Base-by-base conservation (phyloP, 1,140 invertebrate genomes). In the Heliconius eleuchia region DNA sequence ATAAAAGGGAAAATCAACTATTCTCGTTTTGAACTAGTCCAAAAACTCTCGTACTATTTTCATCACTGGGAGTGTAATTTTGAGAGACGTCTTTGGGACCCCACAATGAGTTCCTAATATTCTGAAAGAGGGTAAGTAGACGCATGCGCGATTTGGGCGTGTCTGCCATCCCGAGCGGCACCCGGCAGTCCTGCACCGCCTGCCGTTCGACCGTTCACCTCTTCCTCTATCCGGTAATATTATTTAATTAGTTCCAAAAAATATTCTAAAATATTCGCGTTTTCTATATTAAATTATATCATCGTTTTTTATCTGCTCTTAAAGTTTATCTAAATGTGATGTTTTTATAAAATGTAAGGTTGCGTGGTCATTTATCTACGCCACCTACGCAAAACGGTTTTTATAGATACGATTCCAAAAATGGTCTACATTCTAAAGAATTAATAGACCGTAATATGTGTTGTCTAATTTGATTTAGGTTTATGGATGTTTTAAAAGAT, bases 71-170 rank as follows among this genome's bases (percentile, higher is more conserved):
- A 50, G 42, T 71, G 23, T 71, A 52, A 77, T 27, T 71, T 66
- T 71, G 60, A 77, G 34, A 72, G 11, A 34, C 23, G 71, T 57
- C 37, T 78, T 78, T 23, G 60, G 52, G 55, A 73, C 30, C 71
- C 46, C 73, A 78, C 13, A 60, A 18, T 42, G 37, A 18, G 27
- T 30, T 75, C 19, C 60, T 79, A 75, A 75, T 74, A 76, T 50
- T 42, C 37, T 55, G 71, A 66, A 72, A 34, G 79, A 71, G 84
- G 86, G 83, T 84, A 77, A 73, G 78, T 72, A 23, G 30, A 86
- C 92, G 92, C 92, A 94, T 94, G 92, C 91, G 92, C 85, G 85
- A 80, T 82, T 84, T 87, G 92, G 92, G 92, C 89, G 92, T 94
- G 92, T 92, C 92, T 86, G 83, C 79, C 83, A 79, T 75, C 83